phyloP scores from a whole-genome alignment of 2,797 vertebrate species.

The Numenius phaeopus region DNA sequence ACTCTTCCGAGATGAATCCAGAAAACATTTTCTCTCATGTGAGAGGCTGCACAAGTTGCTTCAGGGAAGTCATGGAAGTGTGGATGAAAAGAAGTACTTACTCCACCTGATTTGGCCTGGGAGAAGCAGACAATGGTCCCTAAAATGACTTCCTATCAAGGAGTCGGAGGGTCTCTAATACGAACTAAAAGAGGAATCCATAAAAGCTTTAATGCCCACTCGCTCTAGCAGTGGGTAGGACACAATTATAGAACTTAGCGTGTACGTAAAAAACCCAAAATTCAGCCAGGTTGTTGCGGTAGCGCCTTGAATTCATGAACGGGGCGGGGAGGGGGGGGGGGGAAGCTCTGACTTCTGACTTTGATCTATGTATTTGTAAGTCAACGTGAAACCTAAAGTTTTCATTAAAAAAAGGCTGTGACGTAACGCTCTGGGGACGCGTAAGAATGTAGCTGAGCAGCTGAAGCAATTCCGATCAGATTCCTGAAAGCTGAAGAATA shows the following conservation, averaged over 20 bases:
- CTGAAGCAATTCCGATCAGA: background rate
- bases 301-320: background rate
- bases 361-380: background rate
- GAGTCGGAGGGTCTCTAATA: background rate
- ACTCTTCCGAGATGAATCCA: background rate
- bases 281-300: background rate
- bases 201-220: background rate
- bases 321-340: too few relatives aligned
- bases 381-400: accelerated
- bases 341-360: background rate
- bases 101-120: background rate
- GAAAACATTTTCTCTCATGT: background rate
- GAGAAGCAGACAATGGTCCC: background rate
- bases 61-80: background rate
- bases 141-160: background rate
- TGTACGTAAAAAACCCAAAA: background rate
- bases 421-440: accelerated
- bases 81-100: background rate
- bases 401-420: background rate
- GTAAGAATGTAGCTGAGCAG: background rate
- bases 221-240: background rate
- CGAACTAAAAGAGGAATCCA: background rate
- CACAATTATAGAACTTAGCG: accelerated
- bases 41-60: background rate
- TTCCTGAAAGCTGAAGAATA: background rate